A percentile compares a stretch with the other conserved stretches of the same genome.
phyloP scores from a whole-genome alignment of 1,140 invertebrate genomes.

The Bombus balteatus region DNA sequence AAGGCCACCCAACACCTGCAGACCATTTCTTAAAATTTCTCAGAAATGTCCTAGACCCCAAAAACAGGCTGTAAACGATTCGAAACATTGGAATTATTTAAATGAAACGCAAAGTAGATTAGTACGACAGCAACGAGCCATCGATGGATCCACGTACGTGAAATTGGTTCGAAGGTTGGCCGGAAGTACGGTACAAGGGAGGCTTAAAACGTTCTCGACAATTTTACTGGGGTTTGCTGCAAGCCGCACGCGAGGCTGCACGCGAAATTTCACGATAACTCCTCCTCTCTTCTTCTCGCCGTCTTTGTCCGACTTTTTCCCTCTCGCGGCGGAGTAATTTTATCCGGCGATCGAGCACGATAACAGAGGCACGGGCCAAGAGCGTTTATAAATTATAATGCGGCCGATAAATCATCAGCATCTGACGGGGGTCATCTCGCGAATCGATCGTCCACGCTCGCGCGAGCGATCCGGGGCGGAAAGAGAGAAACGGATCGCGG shows the following conservation, averaged over 20 bases:
- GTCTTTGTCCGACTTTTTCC: no score
- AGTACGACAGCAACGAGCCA: neutral
- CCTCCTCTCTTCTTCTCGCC: neutral
- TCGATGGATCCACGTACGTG: neutral
- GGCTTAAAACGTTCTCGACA: constrained; percentile 47
- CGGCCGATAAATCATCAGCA: constrained; percentile 49
- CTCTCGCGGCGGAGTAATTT: constrained; percentile 28
- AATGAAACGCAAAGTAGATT: neutral
- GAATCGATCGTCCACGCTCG: constrained; percentile 10
- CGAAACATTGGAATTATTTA: neutral
- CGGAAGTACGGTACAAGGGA: constrained; percentile 30
- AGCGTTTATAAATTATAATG: constrained; percentile 49
- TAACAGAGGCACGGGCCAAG: constrained; percentile 36
- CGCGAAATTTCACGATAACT: constrained; percentile 43
- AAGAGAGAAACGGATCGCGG: neutral
- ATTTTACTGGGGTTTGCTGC: constrained; percentile 13
- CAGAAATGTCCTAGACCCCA: no score
- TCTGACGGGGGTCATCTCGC: constrained; percentile 37
- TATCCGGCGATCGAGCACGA: constrained; percentile 41
- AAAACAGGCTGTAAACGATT: no score
- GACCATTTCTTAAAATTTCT: no score
- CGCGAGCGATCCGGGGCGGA: neutral
- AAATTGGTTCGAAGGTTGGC: constrained; percentile 32
- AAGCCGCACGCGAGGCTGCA: constrained; percentile 37
- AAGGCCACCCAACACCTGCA: no score